Evolutionary conservation across 2,888 invertebrate genomes (phyloP), one percentile per base, ranked within the genome.

Genomic region (Flexamia atlantica): DNA sequence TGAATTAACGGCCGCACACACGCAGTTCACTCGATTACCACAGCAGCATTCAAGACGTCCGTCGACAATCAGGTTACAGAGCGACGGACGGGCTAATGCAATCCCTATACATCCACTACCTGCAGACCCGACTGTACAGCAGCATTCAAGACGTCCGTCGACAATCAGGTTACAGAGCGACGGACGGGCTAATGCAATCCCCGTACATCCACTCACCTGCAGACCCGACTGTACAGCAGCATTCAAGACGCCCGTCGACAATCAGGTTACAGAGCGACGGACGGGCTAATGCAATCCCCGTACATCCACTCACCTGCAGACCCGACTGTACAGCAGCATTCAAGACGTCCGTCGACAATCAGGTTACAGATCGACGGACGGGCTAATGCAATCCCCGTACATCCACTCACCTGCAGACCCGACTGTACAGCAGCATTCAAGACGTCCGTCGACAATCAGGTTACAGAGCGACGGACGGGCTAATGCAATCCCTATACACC

Each of bases 21-120:
- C 57, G 57, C 57, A 57, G 46, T 12, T 46, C 23, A 57, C 57
- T 57, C 23, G 57, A 57, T 57, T 57, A 57, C n/a, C 17, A 46
- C 57, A 57, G 20, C 23, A 20, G 57, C 57, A 57, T 57, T 7
- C 57, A 57, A 57, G 57, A 57, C 7, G 57, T 57, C 57, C 7
- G 57, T 23, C 57, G 57, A 4, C 57, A 57, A 57, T 57, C 23
- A 23, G 57, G 57, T 57, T 57, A 57, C 5, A 5, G 23, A 12
- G 23, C 57, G 57, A 23, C 57, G 57, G 23, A 20, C 50, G 50
- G 50, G n/a, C 57, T 23, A 57, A 57, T 57, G 20, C 57, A 57
- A 57, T 57, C 57, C 4, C 3, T 23, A 57, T 57, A 20, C 12
- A 57, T 23, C 12, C 23, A 57, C 57, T 57, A 57, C 57, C 57